Conservation (phyloP, 1,140 invertebrate species). For the Zaprionus ghesquierei region DNA sequence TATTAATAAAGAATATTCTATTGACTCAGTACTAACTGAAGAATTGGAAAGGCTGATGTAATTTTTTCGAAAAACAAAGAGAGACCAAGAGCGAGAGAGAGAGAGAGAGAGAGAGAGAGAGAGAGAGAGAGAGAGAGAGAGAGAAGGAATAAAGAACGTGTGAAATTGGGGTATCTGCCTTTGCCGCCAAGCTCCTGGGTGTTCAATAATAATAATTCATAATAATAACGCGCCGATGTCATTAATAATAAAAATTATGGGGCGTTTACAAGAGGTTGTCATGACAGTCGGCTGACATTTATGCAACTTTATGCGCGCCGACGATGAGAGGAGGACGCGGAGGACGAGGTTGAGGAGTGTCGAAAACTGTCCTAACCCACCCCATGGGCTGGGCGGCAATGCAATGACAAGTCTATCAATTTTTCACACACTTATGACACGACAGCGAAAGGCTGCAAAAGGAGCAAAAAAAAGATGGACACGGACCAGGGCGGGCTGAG, state of each 20-base stretch:
- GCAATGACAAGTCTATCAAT: conserved; percentile 78
- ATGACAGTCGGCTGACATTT: conserved; percentile 79
- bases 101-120: neutral
- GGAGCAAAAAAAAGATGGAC: conserved; percentile 17
- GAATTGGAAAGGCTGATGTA: no score
- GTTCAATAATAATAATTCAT: conserved; percentile 53
- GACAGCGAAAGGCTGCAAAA: conserved; percentile 50
- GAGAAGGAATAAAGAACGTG: no score
- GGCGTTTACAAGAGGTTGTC: conserved; percentile 80
- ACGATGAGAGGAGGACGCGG: conserved; percentile 12
- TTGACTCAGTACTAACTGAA: no score
- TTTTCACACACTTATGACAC: conserved; percentile 77
- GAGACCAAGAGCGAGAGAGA: neutral
- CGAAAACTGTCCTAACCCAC: conserved; percentile 46
- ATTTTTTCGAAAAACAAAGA: neutral
- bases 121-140: no score
- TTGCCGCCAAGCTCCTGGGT: conserved; percentile 6
- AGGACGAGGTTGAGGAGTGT: conserved; percentile 15
- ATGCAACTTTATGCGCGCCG: conserved; percentile 70
- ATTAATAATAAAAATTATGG: conserved; percentile 81
- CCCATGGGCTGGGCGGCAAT: conserved; percentile 27
- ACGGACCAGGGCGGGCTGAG: neutral
- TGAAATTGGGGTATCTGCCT: neutral
- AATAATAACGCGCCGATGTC: conserved; percentile 46
- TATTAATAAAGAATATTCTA: no score